Evolutionary conservation across 2,113 vertebrate genomes (phyloP).

Genomic region (Cyprinodon brontotheroides): DNA sequence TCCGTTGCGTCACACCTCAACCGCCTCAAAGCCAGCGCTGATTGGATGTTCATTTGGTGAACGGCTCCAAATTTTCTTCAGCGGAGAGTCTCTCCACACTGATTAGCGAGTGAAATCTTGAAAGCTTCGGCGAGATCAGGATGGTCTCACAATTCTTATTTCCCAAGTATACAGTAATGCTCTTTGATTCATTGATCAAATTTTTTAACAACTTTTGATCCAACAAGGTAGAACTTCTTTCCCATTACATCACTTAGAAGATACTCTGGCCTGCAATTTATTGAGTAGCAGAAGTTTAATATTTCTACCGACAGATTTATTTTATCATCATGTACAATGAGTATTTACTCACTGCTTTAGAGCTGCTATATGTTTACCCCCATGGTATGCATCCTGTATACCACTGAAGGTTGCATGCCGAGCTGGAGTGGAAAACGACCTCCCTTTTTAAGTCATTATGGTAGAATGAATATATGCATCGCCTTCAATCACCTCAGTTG

Average conservation of each 20-base stretch:
- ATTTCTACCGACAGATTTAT: constrained; percentile 13
- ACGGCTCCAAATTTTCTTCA: too few relatives aligned
- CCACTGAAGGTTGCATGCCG: constrained; percentile 6
- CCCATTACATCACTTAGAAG: neutral
- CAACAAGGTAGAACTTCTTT: neutral
- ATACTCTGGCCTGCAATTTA: neutral
- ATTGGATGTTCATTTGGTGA: too few relatives aligned
- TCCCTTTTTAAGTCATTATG: constrained; percentile 38
- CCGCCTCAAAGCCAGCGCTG: too few relatives aligned
- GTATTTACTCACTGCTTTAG: constrained; percentile 21
- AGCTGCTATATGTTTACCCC: constrained; percentile 17
- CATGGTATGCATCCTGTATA: neutral
- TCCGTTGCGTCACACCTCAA: too few relatives aligned
- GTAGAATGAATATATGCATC: constrained; percentile 44
- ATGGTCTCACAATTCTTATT: too few relatives aligned
- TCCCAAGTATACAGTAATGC: too few relatives aligned
- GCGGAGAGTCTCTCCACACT: too few relatives aligned
- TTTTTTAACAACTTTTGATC: too few relatives aligned
- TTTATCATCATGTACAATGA: neutral
- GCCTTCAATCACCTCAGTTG: constrained; percentile 62
- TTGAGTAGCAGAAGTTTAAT: neutral
- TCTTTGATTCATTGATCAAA: too few relatives aligned
- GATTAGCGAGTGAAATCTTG: too few relatives aligned
- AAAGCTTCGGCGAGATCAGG: too few relatives aligned
- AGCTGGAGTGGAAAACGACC: constrained; percentile 20